A percentile compares a stretch with the other conserved stretches of the same genome.
Evolutionary conservation across 53 echinoderm and acorn worm genomes (phyloP).

Genomic region (Arbacia lixula): DNA sequence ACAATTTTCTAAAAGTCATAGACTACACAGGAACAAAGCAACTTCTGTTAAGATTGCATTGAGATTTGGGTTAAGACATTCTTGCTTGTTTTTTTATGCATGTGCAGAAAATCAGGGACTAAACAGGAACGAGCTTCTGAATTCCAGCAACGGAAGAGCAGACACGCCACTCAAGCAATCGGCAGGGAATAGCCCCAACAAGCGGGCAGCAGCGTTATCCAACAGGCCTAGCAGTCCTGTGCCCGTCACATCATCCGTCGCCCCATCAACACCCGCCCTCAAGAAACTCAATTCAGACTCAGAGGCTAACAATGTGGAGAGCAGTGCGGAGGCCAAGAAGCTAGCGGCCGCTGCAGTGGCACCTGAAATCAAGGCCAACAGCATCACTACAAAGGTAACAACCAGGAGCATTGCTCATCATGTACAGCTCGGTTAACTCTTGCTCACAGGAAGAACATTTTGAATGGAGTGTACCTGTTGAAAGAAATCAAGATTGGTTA

Average conservation of each 20-base stretch:
- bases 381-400: constrained; percentile 48
- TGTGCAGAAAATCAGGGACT: constrained; percentile 66
- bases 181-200: constrained; percentile 44
- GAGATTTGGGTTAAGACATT: too few relatives aligned
- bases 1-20: too few relatives aligned
- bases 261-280: constrained; percentile 5
- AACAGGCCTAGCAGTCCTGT: constrained; percentile 65
- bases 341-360: constrained; percentile 61
- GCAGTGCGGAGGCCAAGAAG: constrained; percentile 53
- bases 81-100: not conserved
- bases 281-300: constrained; percentile 27
- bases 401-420: too few relatives aligned
- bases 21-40: too few relatives aligned
- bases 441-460: too few relatives aligned
- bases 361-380: constrained; percentile 71
- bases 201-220: constrained; percentile 14
- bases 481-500: too few relatives aligned
- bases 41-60: too few relatives aligned
- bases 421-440: too few relatives aligned
- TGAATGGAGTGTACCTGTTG: too few relatives aligned
- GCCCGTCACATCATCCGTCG: constrained; percentile 39
- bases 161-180: constrained; percentile 61
- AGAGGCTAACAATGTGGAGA: constrained; percentile 3
- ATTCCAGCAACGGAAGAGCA: constrained; percentile 72
- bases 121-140: constrained; percentile 48